phyloP scores from a whole-genome alignment of 2,797 vertebrate species.

The Lutjanus argentimaculatus region DNA sequence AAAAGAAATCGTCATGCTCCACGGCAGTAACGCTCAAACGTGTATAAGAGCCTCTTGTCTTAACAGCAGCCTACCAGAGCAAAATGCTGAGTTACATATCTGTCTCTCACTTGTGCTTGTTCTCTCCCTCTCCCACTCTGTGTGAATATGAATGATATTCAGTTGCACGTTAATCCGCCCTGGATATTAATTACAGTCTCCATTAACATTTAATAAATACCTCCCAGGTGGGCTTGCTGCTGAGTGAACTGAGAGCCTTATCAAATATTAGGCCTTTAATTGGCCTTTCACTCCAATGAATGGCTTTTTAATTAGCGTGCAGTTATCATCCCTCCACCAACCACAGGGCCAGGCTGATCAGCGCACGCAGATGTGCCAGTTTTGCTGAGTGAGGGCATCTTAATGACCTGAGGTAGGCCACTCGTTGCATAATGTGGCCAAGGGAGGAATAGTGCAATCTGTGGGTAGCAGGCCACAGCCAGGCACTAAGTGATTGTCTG shows the following conservation, averaged over 20 bases:
- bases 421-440: conserved; percentile 69
- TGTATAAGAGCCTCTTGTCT: conserved; percentile 41
- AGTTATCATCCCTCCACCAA: conserved; percentile 83
- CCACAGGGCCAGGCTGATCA: conserved; percentile 75
- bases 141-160: conserved; percentile 74
- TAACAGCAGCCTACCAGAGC: conserved; percentile 38
- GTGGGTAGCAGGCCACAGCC: conserved; percentile 65
- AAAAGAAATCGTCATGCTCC: conserved; percentile 29
- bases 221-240: conserved; percentile 86
- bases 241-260: conserved; percentile 85
- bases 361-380: conserved; percentile 76
- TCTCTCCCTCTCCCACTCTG: conserved; percentile 42
- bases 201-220: conserved; percentile 90
- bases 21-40: conserved; percentile 32
- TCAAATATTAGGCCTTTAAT: conserved; percentile 90
- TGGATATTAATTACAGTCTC: conserved; percentile 87
- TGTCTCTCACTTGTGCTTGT: conserved; percentile 42
- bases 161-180: conserved; percentile 77
- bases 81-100: conserved; percentile 64
- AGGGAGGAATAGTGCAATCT: conserved; percentile 64
- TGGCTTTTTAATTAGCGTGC: conserved; percentile 88
- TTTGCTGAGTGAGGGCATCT: conserved; percentile 81
- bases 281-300: conserved; percentile 88
- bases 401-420: conserved; percentile 80
- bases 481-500: conserved; percentile 66